Evolutionary conservation across 1,140 invertebrate genomes (phyloP).

Genomic region (Diorhabda carinulata): DNA sequence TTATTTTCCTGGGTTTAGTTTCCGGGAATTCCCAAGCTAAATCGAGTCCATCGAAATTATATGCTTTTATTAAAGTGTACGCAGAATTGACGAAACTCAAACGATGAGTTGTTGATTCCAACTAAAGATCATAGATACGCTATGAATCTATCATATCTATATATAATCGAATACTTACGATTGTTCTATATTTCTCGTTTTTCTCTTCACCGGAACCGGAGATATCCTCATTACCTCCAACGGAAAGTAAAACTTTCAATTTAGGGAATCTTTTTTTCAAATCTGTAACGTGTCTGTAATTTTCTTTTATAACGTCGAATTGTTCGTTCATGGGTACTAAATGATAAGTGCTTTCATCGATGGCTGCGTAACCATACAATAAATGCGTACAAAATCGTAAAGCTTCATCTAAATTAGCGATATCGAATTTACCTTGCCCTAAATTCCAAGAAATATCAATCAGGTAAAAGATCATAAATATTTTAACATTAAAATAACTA

Average conservation of each 20-base stretch:
- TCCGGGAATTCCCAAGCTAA: constrained; percentile 84
- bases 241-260: constrained; percentile 69
- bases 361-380: constrained; percentile 80
- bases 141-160: background rate
- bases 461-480: background rate
- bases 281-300: constrained; percentile 65
- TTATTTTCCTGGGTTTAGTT: constrained; percentile 67
- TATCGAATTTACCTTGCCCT: constrained; percentile 76
- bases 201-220: constrained; percentile 52
- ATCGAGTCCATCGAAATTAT: constrained; percentile 80
- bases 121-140: constrained; percentile 19
- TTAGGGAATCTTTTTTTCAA: constrained; percentile 67
- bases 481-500: background rate
- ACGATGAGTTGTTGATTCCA: constrained; percentile 66
- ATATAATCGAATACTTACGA: constrained; percentile 47
- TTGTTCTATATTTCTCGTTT: constrained; percentile 61
- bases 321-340: constrained; percentile 65
- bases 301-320: constrained; percentile 67
- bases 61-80: constrained; percentile 63
- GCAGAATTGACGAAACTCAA: constrained; percentile 73
- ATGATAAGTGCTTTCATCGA: constrained; percentile 69
- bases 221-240: constrained; percentile 64
- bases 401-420: constrained; percentile 67
- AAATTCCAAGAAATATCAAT: constrained; percentile 28
- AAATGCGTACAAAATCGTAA: constrained; percentile 78